These are phyloP conservation scores for Drosophila erecta DNA, from an alignment of 1,140 invertebrate species.

Conservation along the genomic window DNA sequence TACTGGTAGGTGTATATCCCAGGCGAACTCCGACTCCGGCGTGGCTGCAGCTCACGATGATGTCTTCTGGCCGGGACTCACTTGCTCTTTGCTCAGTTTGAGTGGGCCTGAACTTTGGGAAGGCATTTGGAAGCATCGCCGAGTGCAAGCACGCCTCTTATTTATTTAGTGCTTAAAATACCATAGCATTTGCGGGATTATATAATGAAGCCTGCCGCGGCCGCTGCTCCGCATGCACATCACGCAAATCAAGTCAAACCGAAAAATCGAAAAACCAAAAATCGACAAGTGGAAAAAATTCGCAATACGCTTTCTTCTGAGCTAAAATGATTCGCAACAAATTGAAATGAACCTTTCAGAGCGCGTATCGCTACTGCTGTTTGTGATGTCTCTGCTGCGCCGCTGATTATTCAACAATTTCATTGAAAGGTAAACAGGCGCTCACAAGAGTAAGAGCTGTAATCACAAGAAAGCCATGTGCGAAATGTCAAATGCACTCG, in stretches of 20 bases:
- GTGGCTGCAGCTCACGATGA: constrained; percentile 17
- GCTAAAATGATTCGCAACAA: constrained; percentile 21
- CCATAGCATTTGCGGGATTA: constrained; percentile 77
- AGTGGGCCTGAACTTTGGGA: constrained; percentile 55
- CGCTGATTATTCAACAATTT: constrained; percentile 78
- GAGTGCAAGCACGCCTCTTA: constrained; percentile 60
- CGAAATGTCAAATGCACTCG: constrained; percentile 77
- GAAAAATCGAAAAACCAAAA: background rate
- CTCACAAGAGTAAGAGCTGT: constrained; percentile 54
- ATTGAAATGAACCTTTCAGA: constrained; percentile 70
- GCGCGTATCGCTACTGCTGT: constrained; percentile 45
- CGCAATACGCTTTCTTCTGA: constrained; percentile 77
- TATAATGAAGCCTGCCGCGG: constrained; percentile 58
- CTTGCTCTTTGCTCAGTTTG: constrained; percentile 38
- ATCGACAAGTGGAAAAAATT: constrained; percentile 37
- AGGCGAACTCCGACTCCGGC: background rate
- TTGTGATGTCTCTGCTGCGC: constrained; percentile 42
- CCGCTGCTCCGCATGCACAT: constrained; percentile 66
- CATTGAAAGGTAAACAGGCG: constrained; percentile 79
- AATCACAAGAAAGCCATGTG: constrained; percentile 76
- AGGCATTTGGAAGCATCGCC: constrained; percentile 47
- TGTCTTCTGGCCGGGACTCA: constrained; percentile 25
- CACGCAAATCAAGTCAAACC: constrained; percentile 76
- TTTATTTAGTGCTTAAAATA: constrained; percentile 80
- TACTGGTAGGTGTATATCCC: background rate